These are phyloP conservation scores for Vidua macroura DNA, from an alignment of 2,113 vertebrate species.

Conservation along the genomic window DNA sequence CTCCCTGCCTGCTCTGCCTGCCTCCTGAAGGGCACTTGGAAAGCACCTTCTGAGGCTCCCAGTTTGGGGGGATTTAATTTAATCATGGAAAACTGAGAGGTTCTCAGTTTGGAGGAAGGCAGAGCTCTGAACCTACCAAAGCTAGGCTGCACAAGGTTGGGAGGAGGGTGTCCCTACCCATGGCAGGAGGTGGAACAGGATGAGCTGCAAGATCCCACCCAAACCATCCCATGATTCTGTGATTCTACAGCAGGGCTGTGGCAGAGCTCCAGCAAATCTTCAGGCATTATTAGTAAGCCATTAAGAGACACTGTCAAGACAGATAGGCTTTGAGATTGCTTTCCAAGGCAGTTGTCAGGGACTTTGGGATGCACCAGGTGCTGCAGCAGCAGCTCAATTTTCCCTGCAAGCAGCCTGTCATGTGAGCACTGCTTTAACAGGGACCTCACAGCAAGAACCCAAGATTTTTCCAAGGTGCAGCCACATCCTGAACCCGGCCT, in stretches of 20 bases:
- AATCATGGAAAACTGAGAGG: rapidly evolving
- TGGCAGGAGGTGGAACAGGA: neutral
- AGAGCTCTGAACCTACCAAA: neutral
- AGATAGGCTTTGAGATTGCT: neutral
- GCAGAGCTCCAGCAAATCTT: constrained; percentile 4
- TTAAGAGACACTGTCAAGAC: constrained; percentile 18
- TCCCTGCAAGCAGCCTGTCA: neutral
- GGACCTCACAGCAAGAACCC: neutral
- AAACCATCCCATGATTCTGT: neutral
- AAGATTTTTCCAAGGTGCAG: neutral
- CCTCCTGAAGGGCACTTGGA: neutral
- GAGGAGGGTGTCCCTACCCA: neutral
- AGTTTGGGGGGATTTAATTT: neutral
- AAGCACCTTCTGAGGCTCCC: neutral
- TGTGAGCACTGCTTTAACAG: neutral
- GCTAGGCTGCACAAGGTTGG: neutral
- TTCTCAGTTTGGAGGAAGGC: neutral
- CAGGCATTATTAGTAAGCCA: constrained; percentile 12
- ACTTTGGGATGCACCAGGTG: neutral
- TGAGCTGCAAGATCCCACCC: neutral
- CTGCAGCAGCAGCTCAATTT: constrained; percentile 11
- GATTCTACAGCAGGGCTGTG: neutral
- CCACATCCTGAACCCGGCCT: neutral
- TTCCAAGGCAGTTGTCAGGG: constrained; percentile 20
- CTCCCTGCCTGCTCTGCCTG: neutral